These are phyloP conservation scores for Leptinotarsa undecemlineata DNA, from an alignment of 1,140 invertebrate genomes.

Conservation along the genomic window DNA sequence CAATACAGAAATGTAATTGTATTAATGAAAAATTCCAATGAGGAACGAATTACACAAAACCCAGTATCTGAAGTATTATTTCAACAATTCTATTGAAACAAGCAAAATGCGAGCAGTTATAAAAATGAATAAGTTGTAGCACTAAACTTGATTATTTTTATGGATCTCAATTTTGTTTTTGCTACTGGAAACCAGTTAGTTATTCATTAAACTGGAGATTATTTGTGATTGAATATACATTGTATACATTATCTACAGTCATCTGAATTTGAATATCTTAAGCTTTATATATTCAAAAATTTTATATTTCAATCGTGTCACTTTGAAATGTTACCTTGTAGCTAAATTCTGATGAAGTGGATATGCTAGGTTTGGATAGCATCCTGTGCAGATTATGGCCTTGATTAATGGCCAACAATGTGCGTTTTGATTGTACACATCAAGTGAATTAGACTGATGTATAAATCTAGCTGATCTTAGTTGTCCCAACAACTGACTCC, in stretches of 20 bases:
- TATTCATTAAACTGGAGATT: background rate
- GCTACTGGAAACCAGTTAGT: background rate
- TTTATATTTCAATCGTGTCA: background rate
- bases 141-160: too few relatives aligned
- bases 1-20: too few relatives aligned
- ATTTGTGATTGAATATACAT: background rate
- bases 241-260: background rate
- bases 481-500: constrained; percentile 81
- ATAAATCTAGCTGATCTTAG: constrained; percentile 85
- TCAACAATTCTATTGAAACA: too few relatives aligned
- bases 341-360: constrained; percentile 25
- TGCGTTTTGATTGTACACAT: constrained; percentile 81
- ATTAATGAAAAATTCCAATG: too few relatives aligned
- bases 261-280: too few relatives aligned
- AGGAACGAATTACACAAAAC: too few relatives aligned
- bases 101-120: too few relatives aligned
- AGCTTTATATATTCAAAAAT: too few relatives aligned
- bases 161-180: background rate
- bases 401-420: constrained; percentile 92
- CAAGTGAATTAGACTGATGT: constrained; percentile 72
- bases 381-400: constrained; percentile 81
- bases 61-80: too few relatives aligned
- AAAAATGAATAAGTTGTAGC: too few relatives aligned
- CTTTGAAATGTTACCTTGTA: constrained; percentile 43
- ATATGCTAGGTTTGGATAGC: constrained; percentile 86